These are phyloP conservation scores for Garrulus glandarius DNA, from an alignment of 2,797 vertebrate genomes.

Conservation along the genomic window DNA sequence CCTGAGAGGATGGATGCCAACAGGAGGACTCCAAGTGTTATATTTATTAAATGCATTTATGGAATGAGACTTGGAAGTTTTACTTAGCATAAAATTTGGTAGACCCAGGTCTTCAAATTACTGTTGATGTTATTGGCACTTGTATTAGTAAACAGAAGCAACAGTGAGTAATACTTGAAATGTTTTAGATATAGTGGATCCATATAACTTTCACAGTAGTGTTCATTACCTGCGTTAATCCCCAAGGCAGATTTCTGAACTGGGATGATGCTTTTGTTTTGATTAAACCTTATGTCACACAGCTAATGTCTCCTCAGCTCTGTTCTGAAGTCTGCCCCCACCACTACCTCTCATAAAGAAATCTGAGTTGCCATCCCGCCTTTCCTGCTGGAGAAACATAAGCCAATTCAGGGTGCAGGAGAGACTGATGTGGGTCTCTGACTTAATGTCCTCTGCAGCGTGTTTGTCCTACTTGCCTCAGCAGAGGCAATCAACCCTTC, in stretches of 20 bases:
- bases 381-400: background rate
- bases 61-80: background rate
- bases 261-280: background rate
- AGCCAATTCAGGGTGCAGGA: background rate
- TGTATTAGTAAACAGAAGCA: background rate
- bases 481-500: background rate
- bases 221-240: background rate
- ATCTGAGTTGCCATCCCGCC: background rate
- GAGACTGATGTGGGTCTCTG: background rate
- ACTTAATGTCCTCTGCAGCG: background rate
- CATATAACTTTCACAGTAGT: background rate
- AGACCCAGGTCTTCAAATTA: background rate
- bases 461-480: background rate
- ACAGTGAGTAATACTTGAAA: background rate
- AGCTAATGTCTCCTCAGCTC: background rate
- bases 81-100: background rate
- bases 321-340: background rate
- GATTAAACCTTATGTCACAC: background rate
- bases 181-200: background rate
- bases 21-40: background rate
- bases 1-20: background rate
- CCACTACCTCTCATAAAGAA: background rate
- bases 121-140: background rate
- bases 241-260: background rate
- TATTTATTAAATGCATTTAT: slow-evolving; percentile 11